Base-by-base conservation (phyloP, 1,140 invertebrate genomes). In the Ostrea denselamellosa region DNA sequence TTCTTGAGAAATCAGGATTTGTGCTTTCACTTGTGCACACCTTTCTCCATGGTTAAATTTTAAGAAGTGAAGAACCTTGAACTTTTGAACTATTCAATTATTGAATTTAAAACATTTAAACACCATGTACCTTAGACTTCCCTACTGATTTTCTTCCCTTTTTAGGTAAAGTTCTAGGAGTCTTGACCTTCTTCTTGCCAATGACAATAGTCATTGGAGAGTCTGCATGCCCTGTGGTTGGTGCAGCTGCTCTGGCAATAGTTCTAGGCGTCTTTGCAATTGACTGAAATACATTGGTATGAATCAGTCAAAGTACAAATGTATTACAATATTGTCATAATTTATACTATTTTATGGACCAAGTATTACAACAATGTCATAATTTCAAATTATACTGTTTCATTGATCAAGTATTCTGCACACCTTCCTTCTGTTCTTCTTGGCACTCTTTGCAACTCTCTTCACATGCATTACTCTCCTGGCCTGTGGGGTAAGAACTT, bases 121-220 rank as follows among this genome's bases (percentile, higher is more conserved):
- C 5, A 1, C 12, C 4, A 22, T 28, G 3, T 77, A 77, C 68
- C 83, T 85, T 85, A 14, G 83, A 86, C 58, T 56, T 77, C 14
- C 85, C 85, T 12, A 83, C 65, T 83, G 87, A 90, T 88, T 94
- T 93, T 56, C 92, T 89, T 22, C 94, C 93, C 81, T 92, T 93
- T n/a, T 88, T 89, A 53, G 92, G 92, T 58, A 92, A 51, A 44
- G 86, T 85, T 85, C 88, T 88, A 81, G 89, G 93, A 87, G 94
- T 94, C 85, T 92, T 91, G 19, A 87, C 44, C 65, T 87, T 83
- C 86, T 94, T 94, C 84, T 91, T 93, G 53, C 91, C 90, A 84
- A 95, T 93, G 84, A 95, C 86, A 65, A 95, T 89, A 14, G 94
- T 94, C 19, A 89, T 92, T 53, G 95, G 95, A 8, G 94, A 95